Percentiles rank a stretch among this genome's conserved stretches.
Conservation (phyloP, 1,140 invertebrate genomes). For the Caenorhabditis latens region DNA sequence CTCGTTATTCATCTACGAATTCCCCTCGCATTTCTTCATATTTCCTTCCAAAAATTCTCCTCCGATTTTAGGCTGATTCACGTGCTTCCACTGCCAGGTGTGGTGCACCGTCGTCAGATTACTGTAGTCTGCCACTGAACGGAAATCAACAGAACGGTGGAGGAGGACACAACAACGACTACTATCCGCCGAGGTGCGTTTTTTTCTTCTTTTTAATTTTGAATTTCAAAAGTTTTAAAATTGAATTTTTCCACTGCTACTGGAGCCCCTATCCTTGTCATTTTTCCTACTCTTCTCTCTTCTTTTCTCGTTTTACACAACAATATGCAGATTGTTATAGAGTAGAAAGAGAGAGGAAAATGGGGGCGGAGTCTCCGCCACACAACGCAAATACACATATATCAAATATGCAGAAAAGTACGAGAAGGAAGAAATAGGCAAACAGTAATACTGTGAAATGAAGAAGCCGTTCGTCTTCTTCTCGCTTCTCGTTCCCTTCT, state of each 20-base stretch:
- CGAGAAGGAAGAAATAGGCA: background rate
- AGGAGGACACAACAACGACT: slow-evolving; percentile 13
- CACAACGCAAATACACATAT: background rate
- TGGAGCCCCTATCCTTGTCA: background rate
- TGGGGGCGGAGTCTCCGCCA: too few relatives aligned
- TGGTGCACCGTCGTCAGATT: slow-evolving; percentile 25
- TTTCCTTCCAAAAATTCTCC: background rate
- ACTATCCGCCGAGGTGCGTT: slow-evolving; percentile 36
- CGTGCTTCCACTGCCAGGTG: slow-evolving; percentile 44
- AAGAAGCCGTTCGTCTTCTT: background rate
- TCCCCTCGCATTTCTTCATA: background rate
- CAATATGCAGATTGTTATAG: slow-evolving; percentile 25
- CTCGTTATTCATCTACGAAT: background rate
- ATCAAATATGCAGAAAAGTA: slow-evolving; percentile 53
- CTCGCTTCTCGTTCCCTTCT: background rate
- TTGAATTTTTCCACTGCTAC: background rate
- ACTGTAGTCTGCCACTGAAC: slow-evolving; percentile 28
- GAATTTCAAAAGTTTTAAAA: background rate
- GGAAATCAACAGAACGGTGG: background rate
- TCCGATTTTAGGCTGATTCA: slow-evolving; percentile 40
- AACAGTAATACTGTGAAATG: slow-evolving; percentile 51
- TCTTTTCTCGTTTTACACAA: slow-evolving; percentile 38
- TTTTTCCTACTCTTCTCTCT: background rate
- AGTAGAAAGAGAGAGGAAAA: background rate
- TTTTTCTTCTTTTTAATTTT: background rate